Percentiles rank a stretch among this genome's conserved stretches.
These are phyloP conservation scores for Steinernema hermaphroditum DNA, from an alignment of 2,888 invertebrate genomes.

Conservation along the genomic window DNA sequence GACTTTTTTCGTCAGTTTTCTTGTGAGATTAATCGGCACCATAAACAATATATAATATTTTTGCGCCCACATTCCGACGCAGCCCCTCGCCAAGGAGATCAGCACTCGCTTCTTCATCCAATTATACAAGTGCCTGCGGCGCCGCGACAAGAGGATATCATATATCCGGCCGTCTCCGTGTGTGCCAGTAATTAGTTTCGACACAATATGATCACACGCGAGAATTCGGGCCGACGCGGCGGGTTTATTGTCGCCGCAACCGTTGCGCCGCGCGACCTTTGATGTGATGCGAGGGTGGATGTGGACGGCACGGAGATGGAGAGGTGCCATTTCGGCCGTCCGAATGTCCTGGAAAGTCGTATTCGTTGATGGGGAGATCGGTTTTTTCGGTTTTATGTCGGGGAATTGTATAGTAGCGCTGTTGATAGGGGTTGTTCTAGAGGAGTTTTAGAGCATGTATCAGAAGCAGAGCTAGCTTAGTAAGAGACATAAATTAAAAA, in stretches of 20 bases:
- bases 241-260: not conserved
- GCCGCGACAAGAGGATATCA: conserved; percentile 24
- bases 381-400: no score
- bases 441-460: no score
- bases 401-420: no score
- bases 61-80: not conserved
- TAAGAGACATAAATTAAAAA: no score
- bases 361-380: no score
- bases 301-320: not conserved
- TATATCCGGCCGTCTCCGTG: not conserved
- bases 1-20: no score
- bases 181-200: conserved; percentile 11
- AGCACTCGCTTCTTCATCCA: conserved; percentile 21
- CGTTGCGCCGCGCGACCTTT: conserved; percentile 2
- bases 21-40: conserved; percentile 23
- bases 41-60: not conserved
- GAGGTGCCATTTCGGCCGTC: no score
- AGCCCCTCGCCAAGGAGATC: no score
- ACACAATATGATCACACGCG: not conserved
- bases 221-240: conserved; percentile 5
- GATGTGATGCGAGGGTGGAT: not conserved
- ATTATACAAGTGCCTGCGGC: conserved; percentile 14
- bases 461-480: no score
- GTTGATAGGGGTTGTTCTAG: no score
- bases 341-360: no score